These are phyloP conservation scores for Clitarchus hookeri DNA, from an alignment of 2,888 invertebrate genomes.

Conservation along the genomic window DNA sequence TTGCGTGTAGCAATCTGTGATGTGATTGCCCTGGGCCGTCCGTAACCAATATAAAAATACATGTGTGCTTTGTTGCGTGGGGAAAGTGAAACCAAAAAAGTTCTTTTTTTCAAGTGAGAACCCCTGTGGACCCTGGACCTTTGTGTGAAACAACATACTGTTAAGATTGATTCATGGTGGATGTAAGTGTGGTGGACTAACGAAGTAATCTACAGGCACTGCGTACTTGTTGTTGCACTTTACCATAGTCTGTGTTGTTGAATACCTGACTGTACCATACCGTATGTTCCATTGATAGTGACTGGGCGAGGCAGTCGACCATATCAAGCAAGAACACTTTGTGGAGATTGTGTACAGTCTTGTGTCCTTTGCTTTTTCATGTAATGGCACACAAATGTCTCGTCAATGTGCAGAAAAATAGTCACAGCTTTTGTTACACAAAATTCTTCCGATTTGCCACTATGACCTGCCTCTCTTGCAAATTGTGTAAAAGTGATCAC, in stretches of 20 bases:
- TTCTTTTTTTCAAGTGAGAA: neutral
- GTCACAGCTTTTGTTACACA: neutral
- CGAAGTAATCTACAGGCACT: slow-evolving; percentile 14
- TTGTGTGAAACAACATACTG: neutral
- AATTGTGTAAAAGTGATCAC: neutral
- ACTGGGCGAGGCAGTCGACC: slow-evolving; percentile 14
- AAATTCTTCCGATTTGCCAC: neutral
- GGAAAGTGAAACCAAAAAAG: neutral
- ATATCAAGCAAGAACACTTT: slow-evolving; percentile 9
- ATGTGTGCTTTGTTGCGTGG: slow-evolving; percentile 9
- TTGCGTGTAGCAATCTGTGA: slow-evolving; percentile 33
- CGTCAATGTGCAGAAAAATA: neutral
- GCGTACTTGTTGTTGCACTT: neutral
- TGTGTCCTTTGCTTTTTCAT: neutral
- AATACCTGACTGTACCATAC: neutral
- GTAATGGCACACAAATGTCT: neutral
- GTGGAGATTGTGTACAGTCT: slow-evolving; percentile 10
- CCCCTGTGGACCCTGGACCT: neutral
- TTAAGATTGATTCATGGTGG: neutral
- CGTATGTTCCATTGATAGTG: neutral
- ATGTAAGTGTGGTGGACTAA: slow-evolving; percentile 6
- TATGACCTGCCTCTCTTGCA: slow-evolving; percentile 9
- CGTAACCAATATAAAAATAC: slow-evolving; percentile 34
- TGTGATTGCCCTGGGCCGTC: slow-evolving; percentile 35
- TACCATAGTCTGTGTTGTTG: neutral